Evolutionary conservation across 2,888 invertebrate genomes (phyloP).

Genomic region (Nipponacmea schrenckii): DNA sequence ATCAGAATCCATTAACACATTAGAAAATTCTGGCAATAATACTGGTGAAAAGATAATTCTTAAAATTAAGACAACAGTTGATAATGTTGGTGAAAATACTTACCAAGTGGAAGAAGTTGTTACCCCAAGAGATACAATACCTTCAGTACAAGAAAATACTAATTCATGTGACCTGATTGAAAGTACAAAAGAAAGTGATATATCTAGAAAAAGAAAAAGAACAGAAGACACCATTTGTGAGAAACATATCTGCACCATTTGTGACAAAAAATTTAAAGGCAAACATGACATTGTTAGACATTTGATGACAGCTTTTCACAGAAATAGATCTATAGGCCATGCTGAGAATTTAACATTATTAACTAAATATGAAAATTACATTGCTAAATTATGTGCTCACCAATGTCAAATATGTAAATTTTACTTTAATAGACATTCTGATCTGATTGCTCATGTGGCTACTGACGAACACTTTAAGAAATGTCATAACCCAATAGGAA

Average conservation of each 20-base stretch:
- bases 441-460: conserved; percentile 72
- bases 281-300: conserved; percentile 60
- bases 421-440: conserved; percentile 79
- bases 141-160: too few species aligned
- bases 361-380: conserved; percentile 80
- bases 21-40: too few species aligned
- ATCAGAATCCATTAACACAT: too few species aligned
- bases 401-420: conserved; percentile 87
- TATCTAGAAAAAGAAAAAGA: conserved; percentile 20
- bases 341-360: conserved; percentile 74
- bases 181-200: conserved; percentile 10
- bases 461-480: conserved; percentile 45
- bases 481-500: conserved; percentile 50
- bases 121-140: too few species aligned
- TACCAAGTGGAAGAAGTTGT: too few species aligned
- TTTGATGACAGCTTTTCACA: conserved; percentile 86
- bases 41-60: too few species aligned
- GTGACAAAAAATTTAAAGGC: conserved; percentile 57
- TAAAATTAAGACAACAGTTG: too few species aligned
- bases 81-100: too few species aligned
- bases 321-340: conserved; percentile 73
- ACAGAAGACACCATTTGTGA: conserved; percentile 10
- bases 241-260: conserved; percentile 48
- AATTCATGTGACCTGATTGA: background rate
- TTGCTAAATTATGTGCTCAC: conserved; percentile 84